Evolutionary conservation across 2,797 vertebrate species (phyloP).

Genomic region (Muraenolepis orangiensis): DNA sequence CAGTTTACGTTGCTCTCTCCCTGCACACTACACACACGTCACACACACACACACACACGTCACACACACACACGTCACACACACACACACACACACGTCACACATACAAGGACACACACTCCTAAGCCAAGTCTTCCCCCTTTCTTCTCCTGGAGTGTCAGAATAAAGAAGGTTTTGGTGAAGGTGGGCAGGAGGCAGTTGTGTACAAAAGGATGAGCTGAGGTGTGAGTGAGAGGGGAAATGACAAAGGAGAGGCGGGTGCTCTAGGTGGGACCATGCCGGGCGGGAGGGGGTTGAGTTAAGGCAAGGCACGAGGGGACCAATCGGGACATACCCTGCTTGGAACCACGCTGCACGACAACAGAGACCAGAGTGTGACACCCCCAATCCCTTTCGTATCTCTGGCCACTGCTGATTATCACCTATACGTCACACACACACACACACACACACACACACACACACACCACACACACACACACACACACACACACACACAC

Average conservation of each 20-base stretch:
- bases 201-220: slow-evolving; percentile 52
- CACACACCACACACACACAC: slow-evolving; percentile 46
- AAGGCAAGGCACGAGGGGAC: slow-evolving; percentile 51
- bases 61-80: neutral
- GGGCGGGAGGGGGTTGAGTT: slow-evolving; percentile 41
- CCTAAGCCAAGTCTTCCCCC: slow-evolving; percentile 15
- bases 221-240: slow-evolving; percentile 56
- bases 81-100: neutral
- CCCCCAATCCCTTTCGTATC: slow-evolving; percentile 12
- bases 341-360: slow-evolving; percentile 49
- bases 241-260: slow-evolving; percentile 61
- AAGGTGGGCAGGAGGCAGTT: slow-evolving; percentile 19
- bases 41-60: neutral
- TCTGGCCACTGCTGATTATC: slow-evolving; percentile 64
- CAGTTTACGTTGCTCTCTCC: slow-evolving; percentile 16
- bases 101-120: slow-evolving; percentile 9
- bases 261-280: slow-evolving; percentile 45
- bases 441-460: slow-evolving; percentile 7
- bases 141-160: slow-evolving; percentile 13
- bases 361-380: slow-evolving; percentile 53
- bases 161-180: slow-evolving; percentile 5
- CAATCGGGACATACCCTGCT: slow-evolving; percentile 65
- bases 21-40: neutral
- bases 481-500: slow-evolving; percentile 40
- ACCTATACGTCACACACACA: slow-evolving; percentile 38